Evolutionary conservation across 2,888 invertebrate species (phyloP), one percentile per base, ranked within the genome.

Genomic region (Trachelus troglodyta): DNA sequence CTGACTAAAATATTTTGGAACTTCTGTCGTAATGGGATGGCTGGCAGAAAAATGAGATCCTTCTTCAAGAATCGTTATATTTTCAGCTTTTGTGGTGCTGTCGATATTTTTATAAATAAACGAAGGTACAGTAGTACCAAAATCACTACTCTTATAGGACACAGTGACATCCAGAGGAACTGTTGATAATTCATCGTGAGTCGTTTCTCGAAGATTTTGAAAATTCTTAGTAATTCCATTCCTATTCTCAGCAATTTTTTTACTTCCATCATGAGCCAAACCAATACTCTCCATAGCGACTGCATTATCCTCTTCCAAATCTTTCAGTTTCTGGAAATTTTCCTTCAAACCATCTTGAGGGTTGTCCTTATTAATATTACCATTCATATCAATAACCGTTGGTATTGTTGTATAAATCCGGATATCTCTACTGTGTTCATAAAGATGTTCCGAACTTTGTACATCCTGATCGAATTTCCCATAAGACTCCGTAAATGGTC

Each of bases 361-460:
- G 12, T 12, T 23, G n/a, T 23, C 40, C 71, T 73, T 31, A 23
- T 73, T 34, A 9, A 33, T 34, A n/a, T 9, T 35, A 12, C 1
- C 9, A 31, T 30, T 33, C 15, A 37, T n/a, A 69, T 76, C 30
- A 76, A 15, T 15, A 56, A 56, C 2, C 33, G 75, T 30, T n/a
- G 77, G 33, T 31, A 31, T 33, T 15, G 77, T 68, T 30, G 77
- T 75, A 12, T 37, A 11, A 33, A 69, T 23, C n/a, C 35, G 30
- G 30, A 37, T 9, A 75, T 79, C 83, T 80, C 78, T 83, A 76
- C 76, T 81, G 73, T 74, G 89, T 69, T 86, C 84, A 77, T 87
- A 89, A 2, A 86, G 87, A 76, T 89, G 88, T 78, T 89, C 86
- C 6, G 89, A 89, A 69, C 89, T 85, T 69, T 89, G 87, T 34